Conservation (phyloP, 2,797 vertebrate species). For the Notolepis coatsorum region DNA sequence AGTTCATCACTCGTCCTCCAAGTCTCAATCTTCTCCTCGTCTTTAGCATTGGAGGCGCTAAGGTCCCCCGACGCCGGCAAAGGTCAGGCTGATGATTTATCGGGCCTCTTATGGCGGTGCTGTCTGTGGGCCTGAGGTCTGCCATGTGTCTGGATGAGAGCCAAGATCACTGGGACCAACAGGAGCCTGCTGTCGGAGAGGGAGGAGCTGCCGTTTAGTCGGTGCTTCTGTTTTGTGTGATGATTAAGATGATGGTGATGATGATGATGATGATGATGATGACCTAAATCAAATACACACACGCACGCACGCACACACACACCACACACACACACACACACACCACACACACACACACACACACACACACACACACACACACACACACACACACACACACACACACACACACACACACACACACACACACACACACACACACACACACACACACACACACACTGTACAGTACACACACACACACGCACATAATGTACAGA, state of each 20-base stretch:
- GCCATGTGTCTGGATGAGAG: constrained; percentile 66
- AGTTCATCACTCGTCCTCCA: constrained; percentile 72
- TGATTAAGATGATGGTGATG: too few relatives aligned
- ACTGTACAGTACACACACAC: too few relatives aligned
- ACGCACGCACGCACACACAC: not conserved
- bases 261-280: not conserved
- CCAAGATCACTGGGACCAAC: constrained; percentile 48
- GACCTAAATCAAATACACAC: not conserved
- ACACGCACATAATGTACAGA: too few relatives aligned
- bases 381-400: too few relatives aligned
- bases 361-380: too few relatives aligned
- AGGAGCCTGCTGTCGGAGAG: constrained; percentile 24
- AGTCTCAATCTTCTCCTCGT: constrained; percentile 74
- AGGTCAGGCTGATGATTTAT: constrained; percentile 87
- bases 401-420: too few relatives aligned
- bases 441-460: too few relatives aligned
- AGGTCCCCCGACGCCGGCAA: constrained; percentile 80
- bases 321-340: not conserved
- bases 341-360: not conserved
- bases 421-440: too few relatives aligned
- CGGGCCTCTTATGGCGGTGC: constrained; percentile 78
- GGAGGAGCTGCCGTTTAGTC: constrained; percentile 15
- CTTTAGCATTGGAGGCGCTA: constrained; percentile 75
- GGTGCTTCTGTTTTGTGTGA: not conserved
- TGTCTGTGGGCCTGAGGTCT: constrained; percentile 65